phyloP scores from a whole-genome alignment of 2,888 invertebrate species.

The Sesia bembeciformis region DNA sequence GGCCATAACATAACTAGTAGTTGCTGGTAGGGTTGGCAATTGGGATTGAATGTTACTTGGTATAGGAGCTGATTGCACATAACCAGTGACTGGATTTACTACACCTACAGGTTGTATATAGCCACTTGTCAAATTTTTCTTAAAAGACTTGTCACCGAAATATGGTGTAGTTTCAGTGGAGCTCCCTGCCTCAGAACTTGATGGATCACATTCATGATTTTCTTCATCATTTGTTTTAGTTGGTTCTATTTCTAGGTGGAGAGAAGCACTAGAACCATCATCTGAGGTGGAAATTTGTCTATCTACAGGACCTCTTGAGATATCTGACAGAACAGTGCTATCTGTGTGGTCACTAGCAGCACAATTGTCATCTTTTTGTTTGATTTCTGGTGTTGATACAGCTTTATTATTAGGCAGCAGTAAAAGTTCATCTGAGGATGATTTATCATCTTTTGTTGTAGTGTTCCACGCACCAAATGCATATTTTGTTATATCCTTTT shows the following conservation, averaged over 20 bases:
- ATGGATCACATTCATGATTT: slow-evolving; percentile 19
- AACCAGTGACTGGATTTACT: slow-evolving; percentile 31
- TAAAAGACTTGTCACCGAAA: slow-evolving; percentile 42
- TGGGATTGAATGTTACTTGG: slow-evolving; percentile 9
- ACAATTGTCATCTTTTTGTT: slow-evolving; percentile 50
- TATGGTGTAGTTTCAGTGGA: slow-evolving; percentile 44
- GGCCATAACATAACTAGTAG: slow-evolving; percentile 64
- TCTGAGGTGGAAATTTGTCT: slow-evolving; percentile 56
- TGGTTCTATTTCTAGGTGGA: slow-evolving; percentile 47
- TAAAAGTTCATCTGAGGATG: slow-evolving; percentile 61
- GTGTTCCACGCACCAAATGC: slow-evolving; percentile 54
- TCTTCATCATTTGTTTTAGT: slow-evolving; percentile 29
- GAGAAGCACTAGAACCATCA: slow-evolving; percentile 54
- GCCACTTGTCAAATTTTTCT: slow-evolving; percentile 24
- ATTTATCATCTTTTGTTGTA: slow-evolving; percentile 56
- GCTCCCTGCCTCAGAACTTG: slow-evolving; percentile 38
- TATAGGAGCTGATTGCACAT: slow-evolving; percentile 39
- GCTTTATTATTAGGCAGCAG: slow-evolving; percentile 52
- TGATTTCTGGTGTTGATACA: slow-evolving; percentile 39
- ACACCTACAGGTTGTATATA: slow-evolving; percentile 25
- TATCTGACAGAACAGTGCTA: slow-evolving; percentile 62
- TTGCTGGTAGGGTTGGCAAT: slow-evolving; percentile 30
- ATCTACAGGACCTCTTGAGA: slow-evolving; percentile 45
- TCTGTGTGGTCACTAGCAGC: slow-evolving; percentile 61
- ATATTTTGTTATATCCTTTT: slow-evolving; percentile 59